Base-by-base conservation (phyloP, 2,888 invertebrate genomes). In the Drosophila mimetica region DNA sequence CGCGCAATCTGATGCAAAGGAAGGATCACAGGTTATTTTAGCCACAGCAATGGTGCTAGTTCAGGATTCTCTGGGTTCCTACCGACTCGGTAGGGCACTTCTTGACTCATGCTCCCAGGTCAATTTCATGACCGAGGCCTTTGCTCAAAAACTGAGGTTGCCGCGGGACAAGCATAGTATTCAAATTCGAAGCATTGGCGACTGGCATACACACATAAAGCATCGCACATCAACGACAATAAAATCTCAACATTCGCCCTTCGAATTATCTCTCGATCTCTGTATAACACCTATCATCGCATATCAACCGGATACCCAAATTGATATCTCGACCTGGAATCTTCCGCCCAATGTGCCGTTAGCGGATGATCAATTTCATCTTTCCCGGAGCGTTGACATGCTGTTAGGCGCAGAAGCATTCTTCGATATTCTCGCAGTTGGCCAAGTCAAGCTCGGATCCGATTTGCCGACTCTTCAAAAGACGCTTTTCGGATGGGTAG, bases 371-470 rank as follows among this genome's bases (percentile, higher is more conserved):
- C n/a, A 14, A 34, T 7, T 34, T 34, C 34, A 14, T 34, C n/a
- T 34, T 34, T n/a, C 34, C 34, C n/a, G 34, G n/a, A 34, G 34
- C 34, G n/a, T n/a, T 34, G 34, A 34, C 6, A n/a, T 34, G 34
- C 34, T 34, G 34, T n/a, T 34, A n/a, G 5, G 34, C n/a, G 34
- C n/a, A n/a, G 34, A 34, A n/a, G n/a, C n/a, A 34, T 34, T 34
- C 34, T 34, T 34, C 34, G 34, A 34, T n/a, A 34, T 34, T n/a
- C 13, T 34, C n/a, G 34, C 34, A 4, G 34, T 32, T 13, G 32
- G 8, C 25, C 25, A 34, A 34, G n/a, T 34, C 34, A n/a, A n/a
- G n/a, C n/a, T n/a, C n/a, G 34, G 34, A n/a, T 34, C 34, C 34
- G n/a, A n/a, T 34, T 34, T 34, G 34, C n/a, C n/a, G n/a, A 34